Evolutionary conservation across 2,113 vertebrate genomes (phyloP), one percentile per base, ranked within the genome.

Genomic region (Rhea pennata): DNA sequence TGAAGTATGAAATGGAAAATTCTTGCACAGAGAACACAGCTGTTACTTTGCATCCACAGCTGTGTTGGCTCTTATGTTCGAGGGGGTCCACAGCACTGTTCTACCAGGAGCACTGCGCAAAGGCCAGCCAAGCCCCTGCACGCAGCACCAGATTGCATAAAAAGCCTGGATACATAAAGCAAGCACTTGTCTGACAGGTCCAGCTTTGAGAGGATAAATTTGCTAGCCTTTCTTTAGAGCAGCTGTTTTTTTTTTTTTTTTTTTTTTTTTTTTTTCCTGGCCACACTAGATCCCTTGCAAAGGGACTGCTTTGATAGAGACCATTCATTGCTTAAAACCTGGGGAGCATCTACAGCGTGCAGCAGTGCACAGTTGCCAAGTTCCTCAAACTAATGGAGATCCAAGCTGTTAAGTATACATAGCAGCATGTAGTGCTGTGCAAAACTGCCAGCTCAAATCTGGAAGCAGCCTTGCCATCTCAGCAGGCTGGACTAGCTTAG

Each of bases 61-160:
- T 62, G 56, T 40, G 59, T 31, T 85, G 54, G 31, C 84, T 16
- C 51, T 69, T 51, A 11, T 0, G 0, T 50, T 12, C 17, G n/a
- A 42, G 75, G 42, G 33, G 53, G 8, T 36, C 33, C 2, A 0
- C 1, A 4, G 64, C 48, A 46, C 17, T 0, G 2, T 67, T 64
- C 40, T 29, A 21, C 17, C 44, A 39, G 7, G 9, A 26, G 36
- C 59, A 66, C n/a, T 3, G 0, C 19, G 29, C 65, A 48, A 78
- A 72, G 42, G 42, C 48, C 9, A 5, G n/a, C 79, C 74, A 58
- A 76, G 48, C 56, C 61, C 17, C 65, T 23, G 29, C 48, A 50
- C 12, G 23, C 12, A 73, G 64, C 14, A 31, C 44, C 80, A 73
- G 46, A 23, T n/a, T 77, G 58, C 33, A 2, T 10, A 69, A 76